phyloP scores from a whole-genome alignment of 2,888 invertebrate genomes.

The Ormyrus labotus region DNA sequence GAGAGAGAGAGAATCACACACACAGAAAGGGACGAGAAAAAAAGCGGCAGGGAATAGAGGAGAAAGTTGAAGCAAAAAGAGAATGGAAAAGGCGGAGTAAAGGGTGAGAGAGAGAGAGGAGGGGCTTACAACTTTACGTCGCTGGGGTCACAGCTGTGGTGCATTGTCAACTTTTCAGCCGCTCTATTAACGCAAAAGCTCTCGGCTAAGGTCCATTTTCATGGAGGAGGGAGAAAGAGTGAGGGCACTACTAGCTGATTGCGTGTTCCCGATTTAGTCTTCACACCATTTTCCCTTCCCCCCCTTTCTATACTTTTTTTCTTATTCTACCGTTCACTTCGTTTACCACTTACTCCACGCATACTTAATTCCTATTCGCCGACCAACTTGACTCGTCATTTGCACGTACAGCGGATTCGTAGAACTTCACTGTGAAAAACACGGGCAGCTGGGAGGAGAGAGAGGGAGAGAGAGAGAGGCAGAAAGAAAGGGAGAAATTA shows the following conservation, averaged over 20 bases:
- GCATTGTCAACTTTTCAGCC: slow-evolving; percentile 48
- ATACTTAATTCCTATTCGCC: slow-evolving; percentile 26
- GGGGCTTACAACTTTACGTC: slow-evolving; percentile 38
- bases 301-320: background rate
- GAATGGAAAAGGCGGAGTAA: slow-evolving; percentile 3
- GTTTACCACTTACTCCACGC: background rate
- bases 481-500: background rate
- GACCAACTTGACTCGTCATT: slow-evolving; percentile 20
- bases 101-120: too few relatives aligned
- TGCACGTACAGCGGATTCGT: background rate
- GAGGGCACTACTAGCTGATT: slow-evolving; percentile 21
- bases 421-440: background rate
- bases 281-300: background rate
- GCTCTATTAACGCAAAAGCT: slow-evolving; percentile 39
- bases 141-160: slow-evolving; percentile 42
- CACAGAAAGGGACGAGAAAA: background rate
- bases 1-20: background rate
- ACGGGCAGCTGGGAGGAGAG: background rate
- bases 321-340: background rate
- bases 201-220: slow-evolving; percentile 22
- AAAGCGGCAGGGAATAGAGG: background rate
- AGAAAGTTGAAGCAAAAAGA: background rate
- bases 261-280: slow-evolving; percentile 24
- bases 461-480: background rate
- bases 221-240: background rate